Base-by-base conservation (phyloP, 30 jellyfish, hydroid and myxozoan genomes). In the Hydractinia symbiolongicarpus region DNA sequence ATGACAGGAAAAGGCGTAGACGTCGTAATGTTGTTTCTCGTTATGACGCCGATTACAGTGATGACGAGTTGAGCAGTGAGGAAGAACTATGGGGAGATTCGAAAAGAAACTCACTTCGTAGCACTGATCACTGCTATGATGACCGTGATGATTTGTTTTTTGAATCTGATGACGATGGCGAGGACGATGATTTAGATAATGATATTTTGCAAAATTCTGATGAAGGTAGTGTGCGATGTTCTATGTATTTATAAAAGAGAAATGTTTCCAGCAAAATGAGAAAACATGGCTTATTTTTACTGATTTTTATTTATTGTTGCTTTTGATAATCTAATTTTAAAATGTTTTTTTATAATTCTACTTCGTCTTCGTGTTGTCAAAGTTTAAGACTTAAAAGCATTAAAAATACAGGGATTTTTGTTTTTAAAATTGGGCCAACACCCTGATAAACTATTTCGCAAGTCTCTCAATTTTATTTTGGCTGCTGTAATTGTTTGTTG, bases 81-180 rank as follows among this genome's bases (percentile, higher is more conserved):
- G 85, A 77, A 17, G 85, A 56, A 30, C 53, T 77, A 30, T 77
- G 75, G 85, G 85, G 60, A 8, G 85, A 77, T 77, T 19, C 85
- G 17, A 77, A 77, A 4, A 57, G 66, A 77, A 64, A 57, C 7
- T 44, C 52, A 89, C 74, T 88, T 89, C 74, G 74, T 64, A 51
- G 74, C 74, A 64, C 52, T 20, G 96, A 89, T 67, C 95, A 89
- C 54, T 84, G 88, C 44, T 90, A 86, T 55, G 96, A 91, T 49
- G 98, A 91, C 55, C 66, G 98, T 53, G 98, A 91, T 58, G 96
- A 87, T 58, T 53, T 91, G 20, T 87, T 91, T 82, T 87, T 84
- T 53, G 96, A 83, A 61, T 82, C 98, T 21, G 98, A 91, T 71
- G 90, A 86, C 60, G 96, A 91, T 51, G 81, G 85, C 62, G 94